Evolutionary conservation across 2,888 invertebrate genomes (phyloP).

Genomic region (Prenolepis imparis): DNA sequence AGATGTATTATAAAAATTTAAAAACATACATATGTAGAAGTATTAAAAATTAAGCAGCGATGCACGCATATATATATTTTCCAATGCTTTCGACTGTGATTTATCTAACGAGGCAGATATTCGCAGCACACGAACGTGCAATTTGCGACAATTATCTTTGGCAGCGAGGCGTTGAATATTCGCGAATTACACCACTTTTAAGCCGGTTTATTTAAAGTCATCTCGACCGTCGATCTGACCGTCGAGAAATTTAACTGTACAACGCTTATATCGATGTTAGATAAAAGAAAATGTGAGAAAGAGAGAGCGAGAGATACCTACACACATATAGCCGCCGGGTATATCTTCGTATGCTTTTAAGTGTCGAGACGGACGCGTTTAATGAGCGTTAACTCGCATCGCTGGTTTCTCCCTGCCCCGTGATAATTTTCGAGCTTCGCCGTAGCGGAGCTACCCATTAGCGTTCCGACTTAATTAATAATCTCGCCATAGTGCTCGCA

Average conservation of each 20-base stretch:
- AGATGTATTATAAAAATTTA: neutral
- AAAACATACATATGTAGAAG: neutral
- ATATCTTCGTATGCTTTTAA: conserved; percentile 24
- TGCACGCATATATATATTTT: neutral
- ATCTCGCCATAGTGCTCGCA: conserved; percentile 29
- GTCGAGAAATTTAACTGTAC: neutral
- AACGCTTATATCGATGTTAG: conserved; percentile 21
- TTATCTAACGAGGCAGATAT: conserved; percentile 26
- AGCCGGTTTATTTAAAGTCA: neutral
- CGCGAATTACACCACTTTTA: conserved; percentile 18
- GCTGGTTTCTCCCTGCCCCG: conserved; percentile 23
- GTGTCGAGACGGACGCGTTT: conserved; percentile 28
- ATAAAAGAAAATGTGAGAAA: neutral
- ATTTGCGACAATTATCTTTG: conserved; percentile 29
- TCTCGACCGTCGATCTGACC: neutral
- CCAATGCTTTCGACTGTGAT: conserved; percentile 1
- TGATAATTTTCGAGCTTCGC: conserved; percentile 50
- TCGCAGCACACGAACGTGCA: neutral
- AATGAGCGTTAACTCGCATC: conserved; percentile 54
- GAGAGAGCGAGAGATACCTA: neutral
- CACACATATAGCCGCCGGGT: neutral
- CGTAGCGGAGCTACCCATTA: conserved; percentile 25
- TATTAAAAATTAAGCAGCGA: neutral
- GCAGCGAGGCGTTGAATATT: conserved; percentile 40
- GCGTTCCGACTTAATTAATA: conserved; percentile 65